Evolutionary conservation across 2,113 vertebrate genomes (phyloP).

Genomic region (Cottus gobio): DNA sequence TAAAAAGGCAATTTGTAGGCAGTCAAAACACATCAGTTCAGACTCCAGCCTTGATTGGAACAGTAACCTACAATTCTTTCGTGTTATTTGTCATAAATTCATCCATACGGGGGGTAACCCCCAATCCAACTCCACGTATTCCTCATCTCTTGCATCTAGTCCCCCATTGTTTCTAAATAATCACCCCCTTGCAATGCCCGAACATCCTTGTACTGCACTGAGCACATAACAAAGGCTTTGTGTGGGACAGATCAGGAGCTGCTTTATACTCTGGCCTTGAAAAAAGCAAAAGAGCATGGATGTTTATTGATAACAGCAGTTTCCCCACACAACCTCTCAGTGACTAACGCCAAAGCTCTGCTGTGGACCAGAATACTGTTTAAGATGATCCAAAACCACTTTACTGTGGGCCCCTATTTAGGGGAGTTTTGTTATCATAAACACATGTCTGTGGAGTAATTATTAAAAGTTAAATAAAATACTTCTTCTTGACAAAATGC

Average conservation of each 20-base stretch:
- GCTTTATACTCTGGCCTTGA: conserved; percentile 30
- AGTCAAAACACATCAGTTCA: conserved; percentile 6
- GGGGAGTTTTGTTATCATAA: conserved; percentile 33
- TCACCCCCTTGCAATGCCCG: conserved; percentile 19
- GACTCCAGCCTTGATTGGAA: not conserved
- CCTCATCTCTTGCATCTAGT: conserved; percentile 27
- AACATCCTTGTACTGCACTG: conserved; percentile 31
- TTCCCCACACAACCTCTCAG: conserved; percentile 22
- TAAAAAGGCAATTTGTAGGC: conserved; percentile 16
- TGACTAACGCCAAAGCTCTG: conserved; percentile 28
- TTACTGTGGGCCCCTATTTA: conserved; percentile 16
- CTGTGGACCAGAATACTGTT: conserved; percentile 34
- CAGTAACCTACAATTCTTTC: conserved; percentile 43
- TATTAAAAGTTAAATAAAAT: conserved; percentile 15
- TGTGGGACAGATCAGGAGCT: conserved; percentile 37
- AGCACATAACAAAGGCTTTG: conserved; percentile 61
- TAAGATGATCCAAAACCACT: conserved; percentile 43
- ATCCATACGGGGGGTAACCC: conserved; percentile 34
- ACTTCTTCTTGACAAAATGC: conserved; percentile 3
- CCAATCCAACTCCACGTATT: conserved; percentile 26
- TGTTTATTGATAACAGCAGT: conserved; percentile 68
- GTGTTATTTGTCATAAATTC: conserved; percentile 28
- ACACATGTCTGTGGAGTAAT: conserved; percentile 25
- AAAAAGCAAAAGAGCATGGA: conserved; percentile 33
- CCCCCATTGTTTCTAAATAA: conserved; percentile 45